A percentile compares a stretch with the other conserved stretches of the same genome.
These are phyloP conservation scores for Kryptopterus vitreolus DNA, from an alignment of 2,797 vertebrate species.

Conservation along the genomic window DNA sequence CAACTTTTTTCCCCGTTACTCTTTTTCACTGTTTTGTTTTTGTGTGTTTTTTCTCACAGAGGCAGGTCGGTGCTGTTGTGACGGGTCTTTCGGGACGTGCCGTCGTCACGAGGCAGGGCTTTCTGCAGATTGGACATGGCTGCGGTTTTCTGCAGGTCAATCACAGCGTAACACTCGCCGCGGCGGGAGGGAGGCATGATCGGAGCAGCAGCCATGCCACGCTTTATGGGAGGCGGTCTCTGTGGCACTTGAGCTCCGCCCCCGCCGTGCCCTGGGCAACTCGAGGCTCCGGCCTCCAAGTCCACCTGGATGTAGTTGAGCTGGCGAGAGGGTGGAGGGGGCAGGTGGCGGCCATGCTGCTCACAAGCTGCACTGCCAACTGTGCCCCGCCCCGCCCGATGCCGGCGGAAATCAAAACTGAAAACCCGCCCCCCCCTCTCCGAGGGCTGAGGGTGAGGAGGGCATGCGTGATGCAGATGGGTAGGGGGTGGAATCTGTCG, in stretches of 20 bases:
- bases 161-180: slow-evolving; percentile 92
- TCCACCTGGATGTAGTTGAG: slow-evolving; percentile 99
- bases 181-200: slow-evolving; percentile 73
- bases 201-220: slow-evolving; percentile 58
- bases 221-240: slow-evolving; percentile 68
- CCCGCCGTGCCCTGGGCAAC: slow-evolving; percentile 68
- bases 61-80: slow-evolving; percentile 99
- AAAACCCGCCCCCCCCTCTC: slow-evolving; percentile 80
- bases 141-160: slow-evolving; percentile 96
- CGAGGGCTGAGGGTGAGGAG: slow-evolving; percentile 66
- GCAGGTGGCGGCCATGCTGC: slow-evolving; percentile 74
- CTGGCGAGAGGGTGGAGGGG: slow-evolving; percentile 80
- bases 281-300: slow-evolving; percentile 80
- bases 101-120: slow-evolving; percentile 94
- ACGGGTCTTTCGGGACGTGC: slow-evolving; percentile 94
- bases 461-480: slow-evolving; percentile 72
- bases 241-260: slow-evolving; percentile 67
- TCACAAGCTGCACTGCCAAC: slow-evolving; percentile 58
- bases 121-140: slow-evolving; percentile 98
- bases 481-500: slow-evolving; percentile 56
- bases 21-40: slow-evolving; percentile 37
- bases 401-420: slow-evolving; percentile 90
- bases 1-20: slow-evolving; percentile 22
- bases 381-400: slow-evolving; percentile 69
- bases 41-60: slow-evolving; percentile 80